A percentile compares a stretch with the other conserved stretches of the same genome.
phyloP scores from a whole-genome alignment of 1,140 invertebrate genomes.

The Anadara kagoshimensis region DNA sequence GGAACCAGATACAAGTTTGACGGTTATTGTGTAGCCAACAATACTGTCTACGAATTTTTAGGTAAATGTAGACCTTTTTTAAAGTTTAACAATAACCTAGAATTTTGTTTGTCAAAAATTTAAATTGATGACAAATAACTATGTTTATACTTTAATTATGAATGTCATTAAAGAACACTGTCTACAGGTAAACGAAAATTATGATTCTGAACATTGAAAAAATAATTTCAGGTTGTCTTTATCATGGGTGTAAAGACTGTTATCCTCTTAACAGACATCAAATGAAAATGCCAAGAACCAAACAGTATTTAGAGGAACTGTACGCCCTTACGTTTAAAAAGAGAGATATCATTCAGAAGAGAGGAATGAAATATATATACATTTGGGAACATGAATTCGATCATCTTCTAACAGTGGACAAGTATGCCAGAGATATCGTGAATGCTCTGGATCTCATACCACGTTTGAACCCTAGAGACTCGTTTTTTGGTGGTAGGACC shows the following conservation, averaged over 20 bases:
- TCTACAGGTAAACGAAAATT: no score
- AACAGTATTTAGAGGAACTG: slow-evolving; percentile 34
- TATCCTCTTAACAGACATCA: slow-evolving; percentile 8
- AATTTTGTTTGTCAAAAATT: no score
- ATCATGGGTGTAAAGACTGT: slow-evolving; percentile 17
- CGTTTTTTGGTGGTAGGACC: slow-evolving; percentile 69
- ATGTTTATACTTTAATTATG: no score
- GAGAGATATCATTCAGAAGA: slow-evolving; percentile 15
- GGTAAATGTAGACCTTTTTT: slow-evolving; percentile 2
- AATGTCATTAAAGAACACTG: no score
- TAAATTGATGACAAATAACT: no score
- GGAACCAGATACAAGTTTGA: slow-evolving; percentile 31
- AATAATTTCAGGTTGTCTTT: slow-evolving; percentile 7
- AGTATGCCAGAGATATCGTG: slow-evolving; percentile 19
- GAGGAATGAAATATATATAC: slow-evolving; percentile 30
- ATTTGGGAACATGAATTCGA: slow-evolving; percentile 53
- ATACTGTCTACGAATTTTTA: slow-evolving; percentile 33
- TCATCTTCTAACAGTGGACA: slow-evolving; percentile 23
- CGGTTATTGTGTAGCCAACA: slow-evolving; percentile 1
- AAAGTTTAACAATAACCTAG: no score
- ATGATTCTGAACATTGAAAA: background rate
- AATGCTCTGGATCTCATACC: slow-evolving; percentile 25
- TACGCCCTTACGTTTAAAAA: slow-evolving; percentile 29
- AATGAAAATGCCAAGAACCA: slow-evolving; percentile 15
- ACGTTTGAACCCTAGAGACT: slow-evolving; percentile 51